phyloP scores from a whole-genome alignment of 2,888 invertebrate genomes.

The Horisme vitalbata region DNA sequence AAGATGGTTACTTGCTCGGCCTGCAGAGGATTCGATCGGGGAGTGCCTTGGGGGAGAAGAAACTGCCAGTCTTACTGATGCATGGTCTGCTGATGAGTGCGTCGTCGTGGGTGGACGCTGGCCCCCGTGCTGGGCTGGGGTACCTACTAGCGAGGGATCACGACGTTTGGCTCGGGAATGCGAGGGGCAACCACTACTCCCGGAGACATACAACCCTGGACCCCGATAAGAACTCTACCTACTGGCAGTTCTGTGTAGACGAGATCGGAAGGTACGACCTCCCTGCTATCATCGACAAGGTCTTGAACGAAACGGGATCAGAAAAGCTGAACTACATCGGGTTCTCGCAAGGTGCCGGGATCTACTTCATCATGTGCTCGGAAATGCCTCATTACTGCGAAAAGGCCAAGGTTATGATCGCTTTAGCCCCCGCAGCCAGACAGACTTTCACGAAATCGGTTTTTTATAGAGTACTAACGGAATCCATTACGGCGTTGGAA shows the following conservation, averaged over 20 bases:
- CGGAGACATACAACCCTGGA: conserved; percentile 68
- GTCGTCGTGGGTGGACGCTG: conserved; percentile 60
- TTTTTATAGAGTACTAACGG: conserved; percentile 36
- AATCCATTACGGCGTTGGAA: conserved; percentile 37
- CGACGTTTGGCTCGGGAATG: conserved; percentile 40
- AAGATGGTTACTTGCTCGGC: conserved; percentile 61
- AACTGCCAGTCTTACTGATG: conserved; percentile 59
- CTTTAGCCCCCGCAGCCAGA: conserved; percentile 84
- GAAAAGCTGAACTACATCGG: conserved; percentile 81
- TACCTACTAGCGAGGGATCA: conserved; percentile 44
- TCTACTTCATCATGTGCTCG: conserved; percentile 86
- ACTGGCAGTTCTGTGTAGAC: conserved; percentile 87
- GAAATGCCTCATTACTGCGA: conserved; percentile 84
- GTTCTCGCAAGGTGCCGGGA: conserved; percentile 89
- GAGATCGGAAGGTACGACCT: conserved; percentile 90
- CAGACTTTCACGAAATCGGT: conserved; percentile 66
- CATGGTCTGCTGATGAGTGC: conserved; percentile 63
- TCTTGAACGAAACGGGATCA: conserved; percentile 47
- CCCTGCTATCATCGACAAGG: conserved; percentile 82
- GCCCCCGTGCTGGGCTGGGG: conserved; percentile 48
- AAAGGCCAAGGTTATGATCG: conserved; percentile 83
- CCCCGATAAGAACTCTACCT: conserved; percentile 58
- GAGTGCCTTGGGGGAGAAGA: conserved; percentile 15
- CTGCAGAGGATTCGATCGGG: conserved; percentile 41
- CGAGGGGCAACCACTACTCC: conserved; percentile 58